These are phyloP conservation scores for Morpho achilles DNA, from an alignment of 2,888 invertebrate genomes.

Conservation along the genomic window DNA sequence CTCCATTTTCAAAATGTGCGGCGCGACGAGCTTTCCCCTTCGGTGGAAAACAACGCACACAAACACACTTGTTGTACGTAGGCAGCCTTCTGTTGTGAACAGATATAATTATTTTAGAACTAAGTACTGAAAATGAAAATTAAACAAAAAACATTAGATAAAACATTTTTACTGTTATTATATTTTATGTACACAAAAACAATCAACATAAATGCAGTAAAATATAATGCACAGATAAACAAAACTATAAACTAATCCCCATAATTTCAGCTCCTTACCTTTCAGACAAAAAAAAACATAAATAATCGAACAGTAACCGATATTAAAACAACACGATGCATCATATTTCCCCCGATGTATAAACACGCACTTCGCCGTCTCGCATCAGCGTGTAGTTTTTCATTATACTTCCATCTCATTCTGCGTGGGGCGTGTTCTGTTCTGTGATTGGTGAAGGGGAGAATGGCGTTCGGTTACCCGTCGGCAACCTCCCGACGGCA, in stretches of 20 bases:
- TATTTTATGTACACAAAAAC: slow-evolving; percentile 1
- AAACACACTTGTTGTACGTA: slow-evolving; percentile 23
- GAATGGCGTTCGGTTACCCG: slow-evolving; percentile 51
- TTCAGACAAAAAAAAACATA: slow-evolving; percentile 56
- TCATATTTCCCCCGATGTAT: slow-evolving; percentile 66
- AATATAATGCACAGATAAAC: slow-evolving; percentile 19
- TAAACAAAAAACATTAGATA: not conserved
- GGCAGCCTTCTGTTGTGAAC: slow-evolving; percentile 3
- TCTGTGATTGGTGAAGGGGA: slow-evolving; percentile 68
- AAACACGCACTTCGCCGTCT: slow-evolving; percentile 59
- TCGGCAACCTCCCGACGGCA: slow-evolving; percentile 65
- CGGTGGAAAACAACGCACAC: slow-evolving; percentile 52
- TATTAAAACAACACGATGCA: slow-evolving; percentile 76
- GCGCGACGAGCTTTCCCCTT: slow-evolving; percentile 57
- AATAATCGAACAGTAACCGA: slow-evolving; percentile 70
- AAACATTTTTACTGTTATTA: slow-evolving; percentile 4
- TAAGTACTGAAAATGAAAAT: not conserved
- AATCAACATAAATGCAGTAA: slow-evolving; percentile 10
- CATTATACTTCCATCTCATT: slow-evolving; percentile 44
- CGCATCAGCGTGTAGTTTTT: slow-evolving; percentile 44
- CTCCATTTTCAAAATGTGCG: slow-evolving; percentile 64
- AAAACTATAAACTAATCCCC: slow-evolving; percentile 15
- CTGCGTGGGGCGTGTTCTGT: slow-evolving; percentile 61
- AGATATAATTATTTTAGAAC: slow-evolving; percentile 16
- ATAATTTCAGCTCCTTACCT: slow-evolving; percentile 46